Base-by-base conservation (phyloP, 2,113 vertebrate species). In the Elephantulus edwardii region DNA sequence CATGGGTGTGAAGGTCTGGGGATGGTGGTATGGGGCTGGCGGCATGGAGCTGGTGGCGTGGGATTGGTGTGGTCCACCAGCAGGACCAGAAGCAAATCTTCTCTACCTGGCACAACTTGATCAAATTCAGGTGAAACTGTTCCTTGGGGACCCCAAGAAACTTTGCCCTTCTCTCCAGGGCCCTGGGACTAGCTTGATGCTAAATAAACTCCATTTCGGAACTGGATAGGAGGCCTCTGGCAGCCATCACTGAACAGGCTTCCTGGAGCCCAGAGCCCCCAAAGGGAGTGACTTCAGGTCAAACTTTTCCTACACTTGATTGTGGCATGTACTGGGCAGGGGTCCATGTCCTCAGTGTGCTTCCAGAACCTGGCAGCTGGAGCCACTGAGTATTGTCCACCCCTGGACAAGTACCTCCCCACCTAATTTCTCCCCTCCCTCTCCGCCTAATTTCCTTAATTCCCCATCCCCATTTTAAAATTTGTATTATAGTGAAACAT, bases 181-280 rank as follows among this genome's bases (percentile, higher is more conserved):
- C 30, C 40, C 82, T 33, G 35, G 60, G 56, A 71, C 24, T 20
- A 60, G 60, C 50, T 79, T 30, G 13, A 48, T 22, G 16, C 83
- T 76, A 48, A 89, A 83, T 52, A 91, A 82, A 38, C 50, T 66
- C 2, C 5, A 20, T 42, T 11, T 22, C 1, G 56, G 66, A 58
- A 70, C 68, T 62, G 40, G 62, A 52, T 74, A 11, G 16, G 24
- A 44, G 1, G 58, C n/a, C 12, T 54, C 30, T 60, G 86, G 66
- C 44, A 68, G 7, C 17, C 0, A 3, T 20, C 33, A 0, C 6
- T 0, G 16, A 0, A 28, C 20, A 5, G 0, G 14, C 17, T n/a
- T 48, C 79, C 71, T 71, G 0, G 88, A 56, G 62, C 22, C 19
- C 30, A 3, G 26, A 22, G 42, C 30, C 52, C 48, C 12, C 0